Conservation (phyloP, 2,888 invertebrate species). For the Cephus runcator region DNA sequence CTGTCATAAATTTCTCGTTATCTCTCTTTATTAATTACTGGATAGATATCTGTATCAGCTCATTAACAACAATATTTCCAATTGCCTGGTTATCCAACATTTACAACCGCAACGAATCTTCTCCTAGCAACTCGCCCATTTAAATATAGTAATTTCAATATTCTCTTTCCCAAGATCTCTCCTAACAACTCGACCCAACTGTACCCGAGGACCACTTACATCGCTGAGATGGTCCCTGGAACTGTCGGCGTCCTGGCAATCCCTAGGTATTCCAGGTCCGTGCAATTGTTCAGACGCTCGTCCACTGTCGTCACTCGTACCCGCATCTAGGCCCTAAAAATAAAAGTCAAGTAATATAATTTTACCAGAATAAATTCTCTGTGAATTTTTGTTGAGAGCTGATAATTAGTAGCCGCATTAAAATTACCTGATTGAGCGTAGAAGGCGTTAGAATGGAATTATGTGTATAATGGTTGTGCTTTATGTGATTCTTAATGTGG, state of each 20-base stretch:
- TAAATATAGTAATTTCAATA: neutral
- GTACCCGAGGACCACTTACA: conserved; percentile 70
- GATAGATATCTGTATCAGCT: neutral
- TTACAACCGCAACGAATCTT: neutral
- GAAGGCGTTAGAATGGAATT: conserved; percentile 65
- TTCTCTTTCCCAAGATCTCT: neutral
- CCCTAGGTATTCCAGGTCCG: conserved; percentile 71
- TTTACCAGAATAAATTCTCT: neutral
- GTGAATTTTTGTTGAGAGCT: neutral
- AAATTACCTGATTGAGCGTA: conserved; percentile 60
- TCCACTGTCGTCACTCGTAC: conserved; percentile 87
- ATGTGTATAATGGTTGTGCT: conserved; percentile 64
- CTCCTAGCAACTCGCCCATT: neutral
- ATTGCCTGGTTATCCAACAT: neutral
- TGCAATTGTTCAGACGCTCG: conserved; percentile 83
- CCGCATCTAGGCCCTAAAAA: conserved; percentile 81
- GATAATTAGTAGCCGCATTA: neutral
- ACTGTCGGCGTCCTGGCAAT: conserved; percentile 79
- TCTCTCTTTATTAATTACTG: neutral
- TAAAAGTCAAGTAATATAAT: conserved; percentile 14
- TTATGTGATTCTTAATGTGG: conserved; percentile 63
- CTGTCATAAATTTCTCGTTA: neutral
- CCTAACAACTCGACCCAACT: neutral
- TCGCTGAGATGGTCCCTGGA: conserved; percentile 87
- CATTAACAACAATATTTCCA: neutral